phyloP scores from a whole-genome alignment of 2,888 invertebrate genomes.

The Mylabris sibirica region DNA sequence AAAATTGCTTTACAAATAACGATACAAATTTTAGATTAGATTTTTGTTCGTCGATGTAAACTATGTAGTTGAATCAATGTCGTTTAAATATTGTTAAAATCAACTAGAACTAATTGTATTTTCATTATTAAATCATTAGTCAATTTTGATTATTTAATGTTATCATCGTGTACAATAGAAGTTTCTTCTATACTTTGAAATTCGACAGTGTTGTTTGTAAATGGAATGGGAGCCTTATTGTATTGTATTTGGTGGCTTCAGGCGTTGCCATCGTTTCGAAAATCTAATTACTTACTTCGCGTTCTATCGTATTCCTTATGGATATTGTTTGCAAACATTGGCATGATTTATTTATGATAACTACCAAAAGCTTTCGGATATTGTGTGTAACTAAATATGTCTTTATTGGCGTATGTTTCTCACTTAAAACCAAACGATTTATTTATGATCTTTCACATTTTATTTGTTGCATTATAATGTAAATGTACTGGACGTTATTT shows the following conservation, averaged over 20 bases:
- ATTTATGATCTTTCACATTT: not conserved
- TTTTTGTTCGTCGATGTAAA: no score
- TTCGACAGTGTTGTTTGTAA: not conserved
- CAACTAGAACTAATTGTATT: no score
- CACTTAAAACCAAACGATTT: not conserved
- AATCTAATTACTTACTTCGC: conserved; percentile 35
- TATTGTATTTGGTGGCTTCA: conserved; percentile 31
- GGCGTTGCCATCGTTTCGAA: conserved; percentile 27
- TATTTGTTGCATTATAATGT: not conserved
- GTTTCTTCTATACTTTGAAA: not conserved
- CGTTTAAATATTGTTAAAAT: not conserved
- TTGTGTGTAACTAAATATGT: not conserved
- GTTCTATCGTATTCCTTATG: conserved; percentile 28
- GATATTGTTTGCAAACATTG: conserved; percentile 35
- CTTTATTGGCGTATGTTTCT: not conserved
- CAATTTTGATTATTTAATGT: conserved; percentile 4
- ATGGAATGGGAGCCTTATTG: not conserved
- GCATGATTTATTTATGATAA: conserved; percentile 35
- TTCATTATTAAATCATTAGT: not conserved
- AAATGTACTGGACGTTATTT: no score
- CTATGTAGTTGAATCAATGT: no score
- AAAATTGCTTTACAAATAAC: not conserved
- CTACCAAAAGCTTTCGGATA: conserved; percentile 10
- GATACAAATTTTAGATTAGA: no score
- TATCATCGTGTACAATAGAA: conserved; percentile 4